Conservation (phyloP, 2,888 invertebrate species). For the Chaetogeoica ovagalla region DNA sequence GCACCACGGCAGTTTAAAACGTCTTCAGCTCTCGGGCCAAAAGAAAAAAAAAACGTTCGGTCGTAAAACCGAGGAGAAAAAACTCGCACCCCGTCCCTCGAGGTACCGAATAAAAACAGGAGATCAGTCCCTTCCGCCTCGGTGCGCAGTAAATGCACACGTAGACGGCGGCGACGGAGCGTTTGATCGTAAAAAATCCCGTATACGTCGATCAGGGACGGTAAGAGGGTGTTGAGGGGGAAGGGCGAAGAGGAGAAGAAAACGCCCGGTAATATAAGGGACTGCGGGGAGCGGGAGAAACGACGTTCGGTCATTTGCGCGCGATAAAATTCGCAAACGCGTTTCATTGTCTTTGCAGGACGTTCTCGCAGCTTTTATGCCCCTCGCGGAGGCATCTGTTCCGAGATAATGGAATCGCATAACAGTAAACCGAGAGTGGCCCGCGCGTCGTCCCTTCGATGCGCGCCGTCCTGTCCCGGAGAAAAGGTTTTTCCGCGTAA, state of each 20-base stretch:
- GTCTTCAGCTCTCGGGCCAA: neutral
- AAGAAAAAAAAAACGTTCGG: conserved; percentile 10
- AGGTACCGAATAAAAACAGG: too few relatives aligned
- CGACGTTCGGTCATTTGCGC: conserved; percentile 14
- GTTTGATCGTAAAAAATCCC: too few relatives aligned
- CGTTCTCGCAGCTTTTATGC: conserved; percentile 3
- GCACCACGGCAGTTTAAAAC: neutral
- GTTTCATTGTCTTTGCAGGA: conserved; percentile 3
- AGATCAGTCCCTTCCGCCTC: too few relatives aligned
- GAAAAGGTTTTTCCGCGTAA: neutral
- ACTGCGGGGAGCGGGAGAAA: neutral
- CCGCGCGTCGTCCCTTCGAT: neutral
- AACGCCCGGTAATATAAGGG: too few relatives aligned
- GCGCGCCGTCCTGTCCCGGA: neutral
- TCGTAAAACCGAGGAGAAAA: conserved; percentile 21
- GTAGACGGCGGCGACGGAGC: too few relatives aligned
- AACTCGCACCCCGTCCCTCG: too few relatives aligned
- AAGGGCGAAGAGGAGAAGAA: too few relatives aligned
- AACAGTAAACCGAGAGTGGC: neutral
- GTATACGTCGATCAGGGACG: too few relatives aligned
- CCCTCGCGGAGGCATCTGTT: neutral
- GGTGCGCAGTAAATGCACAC: too few relatives aligned
- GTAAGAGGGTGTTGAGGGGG: too few relatives aligned
- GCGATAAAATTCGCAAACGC: neutral
- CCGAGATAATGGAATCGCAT: conserved; percentile 11